Evolutionary conservation across 2,888 invertebrate genomes (phyloP).

Genomic region (Hydriomena furcata): DNA sequence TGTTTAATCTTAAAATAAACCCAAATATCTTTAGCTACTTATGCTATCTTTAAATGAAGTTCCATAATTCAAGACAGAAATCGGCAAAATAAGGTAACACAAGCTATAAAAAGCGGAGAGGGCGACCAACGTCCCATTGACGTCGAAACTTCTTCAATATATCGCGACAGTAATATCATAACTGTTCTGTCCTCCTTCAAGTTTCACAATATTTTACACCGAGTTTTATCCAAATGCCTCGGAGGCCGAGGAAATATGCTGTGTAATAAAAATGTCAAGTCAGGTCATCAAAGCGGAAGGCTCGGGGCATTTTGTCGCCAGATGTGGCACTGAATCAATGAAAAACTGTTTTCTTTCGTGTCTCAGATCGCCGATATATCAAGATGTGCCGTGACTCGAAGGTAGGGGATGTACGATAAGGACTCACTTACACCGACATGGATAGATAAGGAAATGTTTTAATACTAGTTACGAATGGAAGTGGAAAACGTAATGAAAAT

Average conservation of each 20-base stretch:
- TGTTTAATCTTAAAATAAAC: no score
- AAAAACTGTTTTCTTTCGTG: constrained; percentile 81
- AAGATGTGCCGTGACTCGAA: constrained; percentile 52
- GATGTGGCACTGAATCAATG: constrained; percentile 82
- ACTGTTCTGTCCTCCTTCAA: constrained; percentile 69
- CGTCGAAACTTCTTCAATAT: constrained; percentile 65
- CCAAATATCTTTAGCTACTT: no score
- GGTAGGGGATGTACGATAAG: constrained; percentile 35
- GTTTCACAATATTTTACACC: constrained; percentile 76
- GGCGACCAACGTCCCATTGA: constrained; percentile 42
- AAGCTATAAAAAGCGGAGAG: constrained; percentile 48
- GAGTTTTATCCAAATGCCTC: constrained; percentile 68
- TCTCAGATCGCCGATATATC: constrained; percentile 70
- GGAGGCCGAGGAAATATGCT: constrained; percentile 77
- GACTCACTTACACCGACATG: constrained; percentile 22
- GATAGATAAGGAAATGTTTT: constrained; percentile 4
- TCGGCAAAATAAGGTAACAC: constrained; percentile 48
- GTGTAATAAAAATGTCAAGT: constrained; percentile 83
- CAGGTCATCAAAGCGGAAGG: constrained; percentile 82
- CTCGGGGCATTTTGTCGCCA: constrained; percentile 80
- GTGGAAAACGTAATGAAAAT: no score
- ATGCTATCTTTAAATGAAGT: no score
- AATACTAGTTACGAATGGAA: background rate
- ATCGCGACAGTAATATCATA: constrained; percentile 67
- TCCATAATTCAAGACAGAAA: background rate